Percentiles rank a stretch among this genome's conserved stretches.
These are phyloP conservation scores for Muscidifurax raptorellus DNA, from an alignment of 1,140 invertebrate species.

Conservation along the genomic window DNA sequence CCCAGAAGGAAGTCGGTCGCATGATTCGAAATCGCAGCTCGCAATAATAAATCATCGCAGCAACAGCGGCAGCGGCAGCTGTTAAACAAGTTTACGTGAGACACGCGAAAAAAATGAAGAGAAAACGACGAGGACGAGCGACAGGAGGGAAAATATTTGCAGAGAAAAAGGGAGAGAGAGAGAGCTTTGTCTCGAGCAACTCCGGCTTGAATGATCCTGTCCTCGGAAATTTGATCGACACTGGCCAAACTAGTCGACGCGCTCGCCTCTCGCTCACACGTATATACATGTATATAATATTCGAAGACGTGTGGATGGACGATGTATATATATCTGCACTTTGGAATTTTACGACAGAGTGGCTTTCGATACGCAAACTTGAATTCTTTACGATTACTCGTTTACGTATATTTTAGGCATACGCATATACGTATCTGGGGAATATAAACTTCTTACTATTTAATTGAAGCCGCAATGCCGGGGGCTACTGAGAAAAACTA, in stretches of 20 bases:
- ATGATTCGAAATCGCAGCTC: neutral
- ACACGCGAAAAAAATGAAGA: constrained; percentile 31
- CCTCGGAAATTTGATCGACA: constrained; percentile 75
- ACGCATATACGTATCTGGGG: neutral
- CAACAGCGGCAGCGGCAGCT: neutral
- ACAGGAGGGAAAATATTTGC: constrained; percentile 43
- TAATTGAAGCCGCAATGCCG: neutral
- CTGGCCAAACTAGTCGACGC: constrained; percentile 70
- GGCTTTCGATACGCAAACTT: neutral
- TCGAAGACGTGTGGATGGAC: neutral
- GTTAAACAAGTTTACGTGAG: constrained; percentile 49
- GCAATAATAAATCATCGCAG: constrained; percentile 49
- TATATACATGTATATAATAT: constrained; percentile 49
- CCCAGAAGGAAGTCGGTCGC: constrained; percentile 34
- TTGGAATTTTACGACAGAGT: neutral
- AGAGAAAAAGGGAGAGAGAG: constrained; percentile 55
- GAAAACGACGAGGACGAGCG: constrained; percentile 5
- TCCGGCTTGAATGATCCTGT: constrained; percentile 66
- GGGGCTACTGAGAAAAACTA: neutral
- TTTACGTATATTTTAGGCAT: neutral
- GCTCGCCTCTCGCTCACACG: neutral
- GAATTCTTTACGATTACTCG: neutral
- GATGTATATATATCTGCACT: neutral
- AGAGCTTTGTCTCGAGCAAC: constrained; percentile 65
- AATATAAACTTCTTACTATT: neutral